Conservation (phyloP, 2,797 vertebrate species). For the Bovichtus diacanthus region DNA sequence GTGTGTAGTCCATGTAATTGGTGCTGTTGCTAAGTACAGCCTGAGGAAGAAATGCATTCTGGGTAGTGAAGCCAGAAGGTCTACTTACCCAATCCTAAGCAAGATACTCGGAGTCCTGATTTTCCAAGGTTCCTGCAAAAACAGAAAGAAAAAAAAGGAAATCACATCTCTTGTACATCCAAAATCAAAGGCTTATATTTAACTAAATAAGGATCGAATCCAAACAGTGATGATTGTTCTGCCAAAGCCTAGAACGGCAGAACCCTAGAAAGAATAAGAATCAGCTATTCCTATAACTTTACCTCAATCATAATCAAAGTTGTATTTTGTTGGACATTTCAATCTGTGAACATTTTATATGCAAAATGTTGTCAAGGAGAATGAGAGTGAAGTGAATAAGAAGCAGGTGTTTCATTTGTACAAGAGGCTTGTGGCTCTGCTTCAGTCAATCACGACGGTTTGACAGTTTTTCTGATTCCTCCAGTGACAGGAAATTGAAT, state of each 20-base stretch:
- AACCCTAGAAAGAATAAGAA: neutral
- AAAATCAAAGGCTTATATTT: neutral
- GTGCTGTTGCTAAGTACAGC: neutral
- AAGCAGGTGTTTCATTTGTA: constrained; percentile 25
- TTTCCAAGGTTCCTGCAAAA: constrained; percentile 93
- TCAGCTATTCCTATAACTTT: neutral
- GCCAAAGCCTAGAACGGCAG: no score
- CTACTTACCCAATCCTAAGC: constrained; percentile 93
- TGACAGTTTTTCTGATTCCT: constrained; percentile 34
- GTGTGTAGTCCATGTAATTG: neutral
- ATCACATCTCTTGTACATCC: constrained; percentile 1
- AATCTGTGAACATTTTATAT: neutral
- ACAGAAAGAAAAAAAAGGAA: constrained; percentile 56
- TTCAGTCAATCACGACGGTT: constrained; percentile 37
- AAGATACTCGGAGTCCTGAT: constrained; percentile 94
- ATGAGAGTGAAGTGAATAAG: constrained; percentile 18
- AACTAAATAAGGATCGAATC: neutral
- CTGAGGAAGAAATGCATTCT: neutral
- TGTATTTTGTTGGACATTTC: neutral
- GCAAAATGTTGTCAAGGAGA: neutral
- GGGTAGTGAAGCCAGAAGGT: neutral
- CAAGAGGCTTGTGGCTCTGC: neutral
- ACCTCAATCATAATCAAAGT: neutral
- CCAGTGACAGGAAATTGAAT: constrained; percentile 38
- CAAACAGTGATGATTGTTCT: neutral